phyloP scores from a whole-genome alignment of 2,113 vertebrate species.

The Anarhynchus alexandrinus region DNA sequence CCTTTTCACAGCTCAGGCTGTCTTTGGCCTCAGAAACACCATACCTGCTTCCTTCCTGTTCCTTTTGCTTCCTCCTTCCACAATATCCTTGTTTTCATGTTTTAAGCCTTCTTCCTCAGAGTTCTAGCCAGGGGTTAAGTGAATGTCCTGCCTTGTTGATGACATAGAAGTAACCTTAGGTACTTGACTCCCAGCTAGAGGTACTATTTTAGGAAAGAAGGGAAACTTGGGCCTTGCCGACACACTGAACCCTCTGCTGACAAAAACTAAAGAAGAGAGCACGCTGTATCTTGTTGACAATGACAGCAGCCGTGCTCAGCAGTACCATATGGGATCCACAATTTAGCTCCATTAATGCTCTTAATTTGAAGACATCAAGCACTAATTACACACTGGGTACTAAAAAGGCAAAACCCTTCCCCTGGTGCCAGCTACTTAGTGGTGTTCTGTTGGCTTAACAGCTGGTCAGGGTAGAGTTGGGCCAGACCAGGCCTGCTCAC shows the following conservation, averaged over 20 bases:
- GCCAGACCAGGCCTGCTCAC: constrained; percentile 64
- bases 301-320: constrained; percentile 79
- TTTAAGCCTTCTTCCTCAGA: background rate
- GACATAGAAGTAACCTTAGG: background rate
- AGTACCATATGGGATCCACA: constrained; percentile 82
- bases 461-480: constrained; percentile 74
- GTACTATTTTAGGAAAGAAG: background rate
- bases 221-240: constrained; percentile 12
- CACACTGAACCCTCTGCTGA: constrained; percentile 37
- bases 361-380: constrained; percentile 86
- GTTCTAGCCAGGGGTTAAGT: background rate
- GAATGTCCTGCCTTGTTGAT: fast-evolving
- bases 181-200: background rate
- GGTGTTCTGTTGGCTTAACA: constrained; percentile 78
- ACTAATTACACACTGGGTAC: constrained; percentile 85
- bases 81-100: background rate
- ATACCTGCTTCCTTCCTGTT: background rate
- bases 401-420: constrained; percentile 80
- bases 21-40: background rate
- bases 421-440: constrained; percentile 78
- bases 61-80: background rate
- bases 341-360: constrained; percentile 87
- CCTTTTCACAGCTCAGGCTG: background rate
- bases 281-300: constrained; percentile 76
- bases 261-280: constrained; percentile 47